These are phyloP conservation scores for Caenorhabditis latens DNA, from an alignment of 1,140 invertebrate genomes.

Conservation along the genomic window DNA sequence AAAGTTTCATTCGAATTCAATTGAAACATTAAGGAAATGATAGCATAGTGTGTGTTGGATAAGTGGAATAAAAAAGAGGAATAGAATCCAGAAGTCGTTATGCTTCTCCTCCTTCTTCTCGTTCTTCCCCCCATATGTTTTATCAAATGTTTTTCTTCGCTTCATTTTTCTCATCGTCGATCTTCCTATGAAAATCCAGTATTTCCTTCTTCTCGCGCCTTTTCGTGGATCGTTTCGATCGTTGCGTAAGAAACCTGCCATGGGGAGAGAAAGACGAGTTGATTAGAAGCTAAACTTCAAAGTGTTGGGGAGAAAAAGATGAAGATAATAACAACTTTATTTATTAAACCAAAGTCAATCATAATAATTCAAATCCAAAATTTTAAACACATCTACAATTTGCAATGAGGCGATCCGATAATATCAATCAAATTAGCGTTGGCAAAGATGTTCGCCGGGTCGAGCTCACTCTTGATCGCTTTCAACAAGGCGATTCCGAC, in stretches of 20 bases:
- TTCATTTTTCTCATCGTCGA: slow-evolving; percentile 23
- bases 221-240: background rate
- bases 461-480: slow-evolving; percentile 87
- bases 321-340: no score
- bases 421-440: slow-evolving; percentile 84
- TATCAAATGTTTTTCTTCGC: slow-evolving; percentile 35
- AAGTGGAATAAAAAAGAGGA: slow-evolving; percentile 2
- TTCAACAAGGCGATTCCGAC: slow-evolving; percentile 84
- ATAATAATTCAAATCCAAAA: background rate
- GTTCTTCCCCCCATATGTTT: slow-evolving; percentile 11
- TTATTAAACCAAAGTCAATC: no score
- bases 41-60: background rate
- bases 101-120: slow-evolving; percentile 25
- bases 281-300: background rate
- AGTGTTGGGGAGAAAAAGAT: no score
- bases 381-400: slow-evolving; percentile 17
- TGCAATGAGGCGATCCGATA: slow-evolving; percentile 61
- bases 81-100: slow-evolving; percentile 21
- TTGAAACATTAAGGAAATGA: background rate
- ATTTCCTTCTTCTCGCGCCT: background rate
- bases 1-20: slow-evolving; percentile 12
- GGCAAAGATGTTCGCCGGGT: slow-evolving; percentile 94
- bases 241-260: slow-evolving; percentile 13
- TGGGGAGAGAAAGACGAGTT: background rate
- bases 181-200: background rate